Conservation (phyloP, 1,140 invertebrate genomes). For the Pachypeltis micranthus region DNA sequence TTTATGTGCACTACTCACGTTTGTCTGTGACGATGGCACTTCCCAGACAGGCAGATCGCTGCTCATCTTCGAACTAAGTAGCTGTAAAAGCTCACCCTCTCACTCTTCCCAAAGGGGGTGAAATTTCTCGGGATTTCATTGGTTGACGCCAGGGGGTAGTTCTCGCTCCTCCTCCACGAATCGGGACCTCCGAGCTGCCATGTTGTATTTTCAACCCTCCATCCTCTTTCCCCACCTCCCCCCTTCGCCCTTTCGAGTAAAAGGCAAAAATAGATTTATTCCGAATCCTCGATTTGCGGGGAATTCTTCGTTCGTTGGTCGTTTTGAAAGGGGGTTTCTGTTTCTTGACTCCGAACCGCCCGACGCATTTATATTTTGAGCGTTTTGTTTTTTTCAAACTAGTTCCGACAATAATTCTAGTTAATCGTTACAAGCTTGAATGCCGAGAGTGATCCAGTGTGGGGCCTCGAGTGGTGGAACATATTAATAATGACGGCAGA, state of each 20-base stretch:
- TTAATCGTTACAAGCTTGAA: too few species aligned
- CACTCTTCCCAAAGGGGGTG: neutral
- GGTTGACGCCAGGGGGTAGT: neutral
- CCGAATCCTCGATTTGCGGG: too few species aligned
- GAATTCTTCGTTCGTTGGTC: too few species aligned
- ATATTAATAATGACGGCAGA: too few species aligned
- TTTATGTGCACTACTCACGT: constrained; percentile 13
- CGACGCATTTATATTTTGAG: too few species aligned
- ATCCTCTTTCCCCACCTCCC: neutral
- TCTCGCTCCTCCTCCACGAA: neutral
- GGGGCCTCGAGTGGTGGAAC: too few species aligned
- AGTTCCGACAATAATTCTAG: too few species aligned
- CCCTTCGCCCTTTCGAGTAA: neutral
- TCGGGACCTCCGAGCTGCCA: neutral
- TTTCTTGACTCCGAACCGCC: too few species aligned
- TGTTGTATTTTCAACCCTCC: neutral
- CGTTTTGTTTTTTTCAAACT: too few species aligned
- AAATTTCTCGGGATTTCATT: neutral
- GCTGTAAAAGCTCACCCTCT: neutral
- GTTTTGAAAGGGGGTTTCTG: too few species aligned
- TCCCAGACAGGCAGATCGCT: constrained; percentile 18
- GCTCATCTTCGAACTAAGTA: constrained; percentile 15
- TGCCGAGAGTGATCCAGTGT: too few species aligned
- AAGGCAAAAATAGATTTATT: too few species aligned
- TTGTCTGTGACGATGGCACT: constrained; percentile 4